Evolutionary conservation across 37 sponge, comb jelly and placozoan genomes (phyloP).

Genomic region (Petrosia ficiformis): DNA sequence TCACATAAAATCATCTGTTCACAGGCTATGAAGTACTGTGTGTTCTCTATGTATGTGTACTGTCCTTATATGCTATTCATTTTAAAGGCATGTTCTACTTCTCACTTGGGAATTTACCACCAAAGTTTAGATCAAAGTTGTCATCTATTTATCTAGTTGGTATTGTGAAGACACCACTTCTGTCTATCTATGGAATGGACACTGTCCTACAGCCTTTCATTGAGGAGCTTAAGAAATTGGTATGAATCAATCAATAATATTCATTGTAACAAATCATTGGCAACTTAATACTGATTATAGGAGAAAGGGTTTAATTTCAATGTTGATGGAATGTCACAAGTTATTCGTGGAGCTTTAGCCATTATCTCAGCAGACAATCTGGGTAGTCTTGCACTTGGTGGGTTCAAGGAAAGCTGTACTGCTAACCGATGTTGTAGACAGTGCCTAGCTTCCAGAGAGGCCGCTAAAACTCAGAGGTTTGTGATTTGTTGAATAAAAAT

Average conservation of each 20-base stretch:
- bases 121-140: constrained; percentile 19
- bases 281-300: too few relatives aligned
- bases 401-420: constrained; percentile 21
- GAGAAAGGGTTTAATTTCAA: constrained; percentile 7
- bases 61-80: too few relatives aligned
- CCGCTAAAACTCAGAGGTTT: too few relatives aligned
- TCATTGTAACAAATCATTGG: too few relatives aligned
- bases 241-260: too few relatives aligned
- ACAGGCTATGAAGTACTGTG: constrained; percentile 3
- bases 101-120: constrained; percentile 27
- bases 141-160: constrained; percentile 14
- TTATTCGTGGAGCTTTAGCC: constrained; percentile 12
- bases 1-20: constrained; percentile 1
- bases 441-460: too few relatives aligned
- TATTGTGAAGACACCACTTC: not conserved
- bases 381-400: constrained; percentile 15
- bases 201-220: constrained; percentile 30
- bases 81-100: constrained; percentile 47
- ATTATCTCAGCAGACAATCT: constrained; percentile 35
- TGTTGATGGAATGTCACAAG: not conserved
- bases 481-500: too few relatives aligned
- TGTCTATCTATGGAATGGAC: constrained; percentile 25
- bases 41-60: too few relatives aligned
- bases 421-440: constrained; percentile 28
- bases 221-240: constrained; percentile 11